Evolutionary conservation across 2,113 vertebrate species (phyloP), one percentile per base, ranked within the genome.

Genomic region (Neomonachus schauinslandi): DNA sequence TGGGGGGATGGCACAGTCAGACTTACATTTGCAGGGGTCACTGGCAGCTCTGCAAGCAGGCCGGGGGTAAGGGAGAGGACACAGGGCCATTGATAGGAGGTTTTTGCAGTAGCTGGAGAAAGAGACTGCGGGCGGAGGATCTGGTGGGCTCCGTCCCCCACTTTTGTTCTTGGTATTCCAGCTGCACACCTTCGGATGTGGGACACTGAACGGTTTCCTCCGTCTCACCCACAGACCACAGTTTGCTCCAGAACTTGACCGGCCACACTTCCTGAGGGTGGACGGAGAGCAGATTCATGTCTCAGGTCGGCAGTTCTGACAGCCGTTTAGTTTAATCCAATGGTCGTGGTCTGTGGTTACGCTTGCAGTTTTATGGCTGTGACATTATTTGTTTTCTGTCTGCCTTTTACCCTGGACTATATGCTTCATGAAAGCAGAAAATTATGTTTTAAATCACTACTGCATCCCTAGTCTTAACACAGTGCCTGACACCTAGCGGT

Each of bases 131-230:
- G 22, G 39, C 16, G 1, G 57, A 65, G 22, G 42, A 18, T 80
- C 89, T 80, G 74, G 36, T 22, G 22, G 22, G 13, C 14, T 26
- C 31, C 26, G 12, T 36, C 22, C 49, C 72, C 24, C 39, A 36
- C 24, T 26, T 26, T 33, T 22, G 12, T n/a, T 76, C 87, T 51
- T 53, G 46, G 31, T 26, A 28, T 21, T 36, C 33, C 11, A 3
- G 51, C 59, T 16, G 19, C 12, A 15, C 53, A 31, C 31, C 13
- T 80, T 24, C 2, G 22, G 42, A 10, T 51, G 19, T n/a, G 31
- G 18, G 13, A 15, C 19, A 5, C 28, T 67, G 42, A 51, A 28
- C 0, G 0, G 28, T 19, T 26, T 28, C 42, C 42, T 26, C 21
- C 4, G 7, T 51, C 72, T 19, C 31, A 19, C 10, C 10, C 5